Percentiles rank a stretch among this genome's conserved stretches.
Conservation (phyloP, 1,140 invertebrate genomes). For the Calephelis nemesis region DNA sequence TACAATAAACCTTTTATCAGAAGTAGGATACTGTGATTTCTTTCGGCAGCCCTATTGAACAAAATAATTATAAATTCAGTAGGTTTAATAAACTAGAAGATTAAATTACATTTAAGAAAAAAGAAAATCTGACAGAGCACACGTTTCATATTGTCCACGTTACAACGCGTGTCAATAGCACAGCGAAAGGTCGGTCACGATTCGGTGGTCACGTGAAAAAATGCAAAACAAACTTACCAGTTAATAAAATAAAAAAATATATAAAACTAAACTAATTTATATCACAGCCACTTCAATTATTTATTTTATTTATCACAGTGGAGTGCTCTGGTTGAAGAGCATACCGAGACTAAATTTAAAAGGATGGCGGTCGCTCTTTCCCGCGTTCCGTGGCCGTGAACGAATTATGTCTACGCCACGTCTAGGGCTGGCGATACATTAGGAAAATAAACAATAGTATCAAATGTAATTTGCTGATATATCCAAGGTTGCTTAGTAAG, state of each 20-base stretch:
- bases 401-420: slow-evolving; percentile 13
- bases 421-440: slow-evolving; percentile 30
- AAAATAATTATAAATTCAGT: no score
- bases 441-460: slow-evolving; percentile 7
- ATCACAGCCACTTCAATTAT: slow-evolving; percentile 54
- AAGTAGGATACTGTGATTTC: no score
- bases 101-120: neutral
- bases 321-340: slow-evolving; percentile 36
- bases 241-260: neutral
- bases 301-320: neutral
- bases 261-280: slow-evolving; percentile 44
- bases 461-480: slow-evolving; percentile 2
- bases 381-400: slow-evolving; percentile 32
- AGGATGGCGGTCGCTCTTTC: slow-evolving; percentile 24
- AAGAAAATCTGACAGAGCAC: neutral
- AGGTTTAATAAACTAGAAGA: no score
- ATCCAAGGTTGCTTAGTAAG: slow-evolving; percentile 3
- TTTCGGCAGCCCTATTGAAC: no score
- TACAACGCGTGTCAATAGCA: neutral
- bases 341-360: slow-evolving; percentile 48
- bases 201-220: slow-evolving; percentile 2
- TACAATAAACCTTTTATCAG: no score
- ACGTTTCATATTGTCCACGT: neutral
- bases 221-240: slow-evolving; percentile 28
- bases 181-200: neutral